Evolutionary conservation across 2,113 vertebrate genomes (phyloP).

Genomic region (Chelonoidis abingdonii): DNA sequence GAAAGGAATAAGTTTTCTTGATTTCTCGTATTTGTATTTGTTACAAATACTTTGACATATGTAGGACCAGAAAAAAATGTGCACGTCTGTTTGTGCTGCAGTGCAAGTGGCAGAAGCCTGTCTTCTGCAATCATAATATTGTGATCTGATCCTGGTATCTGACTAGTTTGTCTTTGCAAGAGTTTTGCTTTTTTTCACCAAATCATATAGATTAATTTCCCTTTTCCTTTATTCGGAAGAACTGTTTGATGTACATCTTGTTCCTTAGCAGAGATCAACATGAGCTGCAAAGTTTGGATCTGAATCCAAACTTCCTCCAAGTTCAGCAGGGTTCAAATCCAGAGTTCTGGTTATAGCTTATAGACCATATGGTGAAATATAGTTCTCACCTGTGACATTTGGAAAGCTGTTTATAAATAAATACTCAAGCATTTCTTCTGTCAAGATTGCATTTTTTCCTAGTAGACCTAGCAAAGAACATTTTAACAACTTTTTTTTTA

Average conservation of each 20-base stretch:
- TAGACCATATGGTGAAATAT: background rate
- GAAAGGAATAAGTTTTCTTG: background rate
- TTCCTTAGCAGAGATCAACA: background rate
- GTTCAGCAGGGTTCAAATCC: background rate
- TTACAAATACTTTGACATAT: background rate
- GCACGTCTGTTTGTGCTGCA: background rate
- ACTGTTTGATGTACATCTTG: background rate
- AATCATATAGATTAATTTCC: background rate
- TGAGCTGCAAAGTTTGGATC: background rate
- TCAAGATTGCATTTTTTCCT: background rate
- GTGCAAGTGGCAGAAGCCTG: rapidly evolving
- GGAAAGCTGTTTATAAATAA: background rate
- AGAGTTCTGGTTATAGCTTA: rapidly evolving
- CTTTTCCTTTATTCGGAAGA: background rate
- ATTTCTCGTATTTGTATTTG: background rate
- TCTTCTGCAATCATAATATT: background rate
- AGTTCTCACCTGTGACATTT: background rate
- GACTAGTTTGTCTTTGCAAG: background rate
- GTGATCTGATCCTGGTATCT: background rate
- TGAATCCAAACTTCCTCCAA: background rate
- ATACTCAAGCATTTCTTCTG: background rate
- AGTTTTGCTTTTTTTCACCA: background rate
- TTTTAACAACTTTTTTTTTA: background rate
- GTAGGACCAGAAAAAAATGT: background rate
- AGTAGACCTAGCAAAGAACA: background rate